Evolutionary conservation across 2,797 vertebrate species (phyloP).

Genomic region (Enteromius trimaculatus): DNA sequence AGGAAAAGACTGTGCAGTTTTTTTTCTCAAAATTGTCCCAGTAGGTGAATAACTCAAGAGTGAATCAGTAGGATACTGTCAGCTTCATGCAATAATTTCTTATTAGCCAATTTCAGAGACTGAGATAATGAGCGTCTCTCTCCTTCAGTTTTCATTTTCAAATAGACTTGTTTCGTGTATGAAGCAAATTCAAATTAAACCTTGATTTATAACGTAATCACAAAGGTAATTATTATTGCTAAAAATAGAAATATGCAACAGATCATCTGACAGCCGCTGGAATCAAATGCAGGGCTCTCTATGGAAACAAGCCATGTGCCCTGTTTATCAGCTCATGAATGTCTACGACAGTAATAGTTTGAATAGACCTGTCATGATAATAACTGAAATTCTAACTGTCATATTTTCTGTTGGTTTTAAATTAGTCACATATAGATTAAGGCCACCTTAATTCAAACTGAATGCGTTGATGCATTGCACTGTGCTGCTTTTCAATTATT

Average conservation of each 20-base stretch:
- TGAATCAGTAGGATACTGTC: conserved; percentile 68
- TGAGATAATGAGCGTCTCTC: conserved; percentile 17
- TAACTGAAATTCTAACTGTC: conserved; percentile 3
- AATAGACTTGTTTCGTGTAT: conserved; percentile 48
- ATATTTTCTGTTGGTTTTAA: background rate
- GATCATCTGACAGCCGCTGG: conserved; percentile 71
- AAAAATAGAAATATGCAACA: conserved; percentile 72
- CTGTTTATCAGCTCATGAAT: conserved; percentile 42
- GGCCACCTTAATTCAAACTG: background rate
- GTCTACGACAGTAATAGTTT: conserved; percentile 34
- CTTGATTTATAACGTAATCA: conserved; percentile 73
- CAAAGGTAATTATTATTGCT: conserved; percentile 74
- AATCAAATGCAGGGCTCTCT: conserved; percentile 63
- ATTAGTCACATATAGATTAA: background rate
- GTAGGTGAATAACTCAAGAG: conserved; percentile 69
- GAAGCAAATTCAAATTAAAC: conserved; percentile 72
- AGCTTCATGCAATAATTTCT: conserved; percentile 71
- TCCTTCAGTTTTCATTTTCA: conserved; percentile 7
- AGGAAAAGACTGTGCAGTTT: conserved; percentile 58
- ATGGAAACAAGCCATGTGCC: conserved; percentile 48
- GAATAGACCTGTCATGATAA: conserved; percentile 21
- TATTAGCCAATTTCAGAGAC: conserved; percentile 38
- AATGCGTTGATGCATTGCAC: background rate
- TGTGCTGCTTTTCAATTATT: background rate
- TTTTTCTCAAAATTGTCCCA: conserved; percentile 48